Conservation (phyloP, 2,888 invertebrate genomes). For the Aproaerema taeniolella region DNA sequence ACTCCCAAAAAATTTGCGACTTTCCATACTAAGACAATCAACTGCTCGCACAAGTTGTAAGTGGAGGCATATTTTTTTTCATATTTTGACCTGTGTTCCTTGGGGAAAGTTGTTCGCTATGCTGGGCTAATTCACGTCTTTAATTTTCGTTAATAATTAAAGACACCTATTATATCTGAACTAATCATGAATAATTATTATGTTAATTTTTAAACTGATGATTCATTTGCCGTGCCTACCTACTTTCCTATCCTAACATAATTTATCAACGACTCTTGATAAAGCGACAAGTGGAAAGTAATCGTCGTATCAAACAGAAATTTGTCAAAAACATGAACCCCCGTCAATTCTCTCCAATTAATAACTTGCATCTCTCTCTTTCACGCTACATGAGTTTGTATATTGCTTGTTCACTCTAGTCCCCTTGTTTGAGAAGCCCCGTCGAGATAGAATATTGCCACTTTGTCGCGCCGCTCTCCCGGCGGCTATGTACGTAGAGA, state of each 20-base stretch:
- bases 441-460: conserved; percentile 75
- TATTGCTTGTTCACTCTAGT: conserved; percentile 41
- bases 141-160: too few species aligned
- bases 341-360: conserved; percentile 76
- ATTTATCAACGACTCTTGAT: conserved; percentile 34
- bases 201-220: neutral
- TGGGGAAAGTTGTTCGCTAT: too few species aligned
- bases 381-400: conserved; percentile 24
- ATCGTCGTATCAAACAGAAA: conserved; percentile 75
- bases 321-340: conserved; percentile 75
- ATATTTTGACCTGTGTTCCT: too few species aligned
- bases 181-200: too few species aligned
- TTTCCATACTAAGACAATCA: too few species aligned
- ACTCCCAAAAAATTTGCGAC: too few species aligned
- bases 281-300: conserved; percentile 70
- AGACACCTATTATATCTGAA: too few species aligned
- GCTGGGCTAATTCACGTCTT: too few species aligned
- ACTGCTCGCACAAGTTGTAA: too few species aligned
- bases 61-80: too few species aligned
- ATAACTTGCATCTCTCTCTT: conserved; percentile 52
- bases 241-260: conserved; percentile 6
- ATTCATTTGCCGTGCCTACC: neutral
- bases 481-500: conserved; percentile 56
- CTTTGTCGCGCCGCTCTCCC: conserved; percentile 71
- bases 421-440: conserved; percentile 75